Conservation (phyloP, 2,113 vertebrate genomes). For the Proteles cristata region DNA sequence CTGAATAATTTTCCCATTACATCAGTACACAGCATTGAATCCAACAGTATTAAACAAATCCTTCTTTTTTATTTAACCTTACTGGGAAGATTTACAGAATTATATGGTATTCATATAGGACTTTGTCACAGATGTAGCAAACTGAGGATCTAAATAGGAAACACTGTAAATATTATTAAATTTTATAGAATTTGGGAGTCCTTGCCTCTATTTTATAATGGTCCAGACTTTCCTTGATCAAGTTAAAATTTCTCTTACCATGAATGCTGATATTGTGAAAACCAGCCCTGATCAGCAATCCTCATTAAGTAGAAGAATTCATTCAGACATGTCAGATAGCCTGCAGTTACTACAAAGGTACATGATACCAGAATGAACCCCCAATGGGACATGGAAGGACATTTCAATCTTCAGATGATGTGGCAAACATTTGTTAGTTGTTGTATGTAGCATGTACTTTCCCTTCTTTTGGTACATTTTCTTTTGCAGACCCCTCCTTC, state of each 20-base stretch:
- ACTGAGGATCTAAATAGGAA: background rate
- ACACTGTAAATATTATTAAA: background rate
- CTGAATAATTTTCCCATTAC: constrained; percentile 63
- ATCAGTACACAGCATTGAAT: constrained; percentile 56
- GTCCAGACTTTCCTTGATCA: constrained; percentile 3
- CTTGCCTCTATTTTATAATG: background rate
- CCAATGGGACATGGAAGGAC: background rate
- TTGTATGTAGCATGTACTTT: background rate
- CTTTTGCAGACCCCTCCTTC: background rate
- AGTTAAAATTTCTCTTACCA: background rate
- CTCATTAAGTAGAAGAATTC: background rate
- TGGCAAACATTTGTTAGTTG: background rate
- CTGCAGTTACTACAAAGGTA: background rate
- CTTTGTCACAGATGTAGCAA: constrained; percentile 50
- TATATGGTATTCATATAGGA: constrained; percentile 55
- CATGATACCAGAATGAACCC: background rate
- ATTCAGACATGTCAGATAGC: background rate
- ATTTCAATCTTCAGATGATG: background rate
- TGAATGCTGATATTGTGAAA: constrained; percentile 38
- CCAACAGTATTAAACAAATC: constrained; percentile 74
- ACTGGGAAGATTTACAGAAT: constrained; percentile 55
- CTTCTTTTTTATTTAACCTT: constrained; percentile 79
- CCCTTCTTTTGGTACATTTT: background rate
- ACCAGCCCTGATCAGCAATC: background rate
- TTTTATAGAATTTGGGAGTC: background rate